phyloP scores from a whole-genome alignment of 2,888 invertebrate species.

The Monopis laevigella region DNA sequence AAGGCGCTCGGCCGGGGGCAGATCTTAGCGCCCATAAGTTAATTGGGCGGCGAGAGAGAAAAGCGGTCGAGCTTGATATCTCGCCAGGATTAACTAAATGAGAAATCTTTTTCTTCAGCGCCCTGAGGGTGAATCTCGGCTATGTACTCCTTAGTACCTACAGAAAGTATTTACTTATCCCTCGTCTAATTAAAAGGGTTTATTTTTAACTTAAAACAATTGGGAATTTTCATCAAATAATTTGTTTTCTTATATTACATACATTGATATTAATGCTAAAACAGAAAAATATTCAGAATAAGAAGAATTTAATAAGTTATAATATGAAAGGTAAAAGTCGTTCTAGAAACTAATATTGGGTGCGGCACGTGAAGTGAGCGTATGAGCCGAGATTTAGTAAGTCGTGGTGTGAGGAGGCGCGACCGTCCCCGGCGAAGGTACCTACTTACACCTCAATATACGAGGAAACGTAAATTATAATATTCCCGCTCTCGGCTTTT shows the following conservation, averaged over 20 bases:
- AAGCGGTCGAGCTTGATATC: constrained; percentile 34
- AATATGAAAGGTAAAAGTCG: no score
- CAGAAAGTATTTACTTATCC: no score
- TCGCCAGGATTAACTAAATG: constrained; percentile 47
- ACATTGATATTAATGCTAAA: no score
- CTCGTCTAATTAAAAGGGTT: no score
- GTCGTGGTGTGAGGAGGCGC: constrained; percentile 60
- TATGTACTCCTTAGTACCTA: no score
- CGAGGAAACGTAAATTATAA: constrained; percentile 67
- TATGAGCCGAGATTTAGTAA: constrained; percentile 67
- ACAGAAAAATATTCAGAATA: no score
- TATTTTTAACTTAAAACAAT: no score
- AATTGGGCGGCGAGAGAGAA: no score
- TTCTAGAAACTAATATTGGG: constrained; percentile 60
- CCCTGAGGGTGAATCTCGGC: constrained; percentile 6
- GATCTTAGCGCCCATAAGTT: constrained; percentile 59
- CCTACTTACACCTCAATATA: constrained; percentile 64
- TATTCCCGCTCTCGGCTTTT: constrained; percentile 29
- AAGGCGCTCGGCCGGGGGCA: constrained; percentile 25
- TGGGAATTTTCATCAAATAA: no score
- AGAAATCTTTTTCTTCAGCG: constrained; percentile 27
- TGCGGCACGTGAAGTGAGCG: constrained; percentile 66
- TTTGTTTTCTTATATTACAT: no score
- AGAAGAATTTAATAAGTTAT: no score
- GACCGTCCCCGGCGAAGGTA: constrained; percentile 62